phyloP scores from a whole-genome alignment of 2,888 invertebrate species.

The Ornithoptera alexandrae region DNA sequence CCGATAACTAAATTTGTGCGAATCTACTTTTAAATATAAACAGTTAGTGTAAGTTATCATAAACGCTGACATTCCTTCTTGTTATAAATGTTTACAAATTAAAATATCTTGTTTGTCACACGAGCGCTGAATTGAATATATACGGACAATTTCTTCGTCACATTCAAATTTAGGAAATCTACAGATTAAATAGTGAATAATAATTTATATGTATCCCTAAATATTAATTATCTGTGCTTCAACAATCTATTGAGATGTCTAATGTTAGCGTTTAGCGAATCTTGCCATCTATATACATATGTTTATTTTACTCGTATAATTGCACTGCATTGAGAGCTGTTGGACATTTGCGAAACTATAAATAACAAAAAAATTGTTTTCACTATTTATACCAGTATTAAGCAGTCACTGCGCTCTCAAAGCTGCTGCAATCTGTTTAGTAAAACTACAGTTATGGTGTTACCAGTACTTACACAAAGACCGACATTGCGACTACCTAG shows the following conservation, averaged over 20 bases:
- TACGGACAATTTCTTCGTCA: conserved; percentile 20
- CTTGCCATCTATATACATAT: conserved; percentile 68
- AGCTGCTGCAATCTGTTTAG: conserved; percentile 53
- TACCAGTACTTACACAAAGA: conserved; percentile 75
- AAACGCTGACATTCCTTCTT: conserved; percentile 77
- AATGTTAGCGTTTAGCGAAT: conserved; percentile 78
- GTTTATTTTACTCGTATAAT: conserved; percentile 56
- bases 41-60: conserved; percentile 60
- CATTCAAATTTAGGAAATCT: conserved; percentile 13
- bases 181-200: conserved; percentile 18
- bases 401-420: conserved; percentile 36
- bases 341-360: conserved; percentile 7
- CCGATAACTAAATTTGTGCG: conserved; percentile 54
- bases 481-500: conserved; percentile 66
- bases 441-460: conserved; percentile 66
- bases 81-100: conserved; percentile 38
- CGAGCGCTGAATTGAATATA: conserved; percentile 1
- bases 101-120: conserved; percentile 11
- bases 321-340: conserved; percentile 46
- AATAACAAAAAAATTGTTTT: neutral
- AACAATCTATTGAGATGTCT: conserved; percentile 32
- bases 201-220: conserved; percentile 14
- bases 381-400: conserved; percentile 29
- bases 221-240: conserved; percentile 39
- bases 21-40: conserved; percentile 58